A percentile compares a stretch with the other conserved stretches of the same genome.
Conservation (phyloP, 2,888 invertebrate species). For the Limenitis arthemis region DNA sequence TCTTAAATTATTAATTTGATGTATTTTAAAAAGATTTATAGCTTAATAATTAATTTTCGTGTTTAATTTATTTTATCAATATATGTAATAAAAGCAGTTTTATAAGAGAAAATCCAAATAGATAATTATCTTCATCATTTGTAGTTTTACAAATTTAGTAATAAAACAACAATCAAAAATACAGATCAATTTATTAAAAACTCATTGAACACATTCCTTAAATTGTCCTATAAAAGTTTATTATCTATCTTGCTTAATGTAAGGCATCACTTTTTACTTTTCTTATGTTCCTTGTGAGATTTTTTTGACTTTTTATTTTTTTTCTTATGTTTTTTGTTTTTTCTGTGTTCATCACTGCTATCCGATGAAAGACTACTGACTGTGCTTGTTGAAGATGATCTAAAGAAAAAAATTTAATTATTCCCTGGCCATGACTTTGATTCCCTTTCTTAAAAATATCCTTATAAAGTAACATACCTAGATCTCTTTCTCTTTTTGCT, state of each 20-base stretch:
- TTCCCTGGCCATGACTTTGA: too few relatives aligned
- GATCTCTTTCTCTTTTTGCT: slow-evolving; percentile 50
- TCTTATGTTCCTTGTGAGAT: slow-evolving; percentile 44
- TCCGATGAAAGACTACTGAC: slow-evolving; percentile 37
- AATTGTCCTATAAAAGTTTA: background rate
- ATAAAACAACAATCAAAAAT: background rate
- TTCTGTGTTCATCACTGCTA: slow-evolving; percentile 40
- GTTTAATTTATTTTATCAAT: too few relatives aligned
- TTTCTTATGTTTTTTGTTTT: slow-evolving; percentile 30
- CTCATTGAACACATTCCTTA: slow-evolving; percentile 12
- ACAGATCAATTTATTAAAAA: background rate
- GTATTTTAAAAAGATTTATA: too few relatives aligned
- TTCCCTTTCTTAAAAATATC: background rate
- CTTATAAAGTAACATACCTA: slow-evolving; percentile 30
- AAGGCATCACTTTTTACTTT: slow-evolving; percentile 35
- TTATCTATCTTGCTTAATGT: background rate
- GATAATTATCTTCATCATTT: background rate
- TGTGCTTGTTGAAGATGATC: slow-evolving; percentile 40
- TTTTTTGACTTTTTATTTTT: slow-evolving; percentile 46
- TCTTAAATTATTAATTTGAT: too few relatives aligned
- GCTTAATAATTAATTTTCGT: too few relatives aligned
- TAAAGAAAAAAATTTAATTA: slow-evolving; percentile 33
- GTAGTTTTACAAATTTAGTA: background rate
- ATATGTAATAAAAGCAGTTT: too few relatives aligned
- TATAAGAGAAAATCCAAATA: background rate